These are phyloP conservation scores for Eurytoma californica DNA, from an alignment of 2,888 invertebrate species.

Conservation along the genomic window DNA sequence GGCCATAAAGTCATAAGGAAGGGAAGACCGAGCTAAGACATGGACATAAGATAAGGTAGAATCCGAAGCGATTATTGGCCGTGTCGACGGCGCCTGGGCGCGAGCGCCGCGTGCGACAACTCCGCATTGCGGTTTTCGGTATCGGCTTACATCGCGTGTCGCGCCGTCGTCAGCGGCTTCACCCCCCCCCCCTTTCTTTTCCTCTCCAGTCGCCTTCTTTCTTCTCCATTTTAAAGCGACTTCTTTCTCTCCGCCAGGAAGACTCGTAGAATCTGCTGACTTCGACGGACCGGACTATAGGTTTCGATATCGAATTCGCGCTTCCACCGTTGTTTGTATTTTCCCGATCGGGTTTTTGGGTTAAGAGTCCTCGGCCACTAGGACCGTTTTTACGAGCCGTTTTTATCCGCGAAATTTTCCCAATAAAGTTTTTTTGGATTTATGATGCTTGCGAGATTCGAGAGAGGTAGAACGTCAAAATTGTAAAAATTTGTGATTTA, in stretches of 20 bases:
- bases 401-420: no score
- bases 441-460: no score
- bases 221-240: background rate
- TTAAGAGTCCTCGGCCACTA: no score
- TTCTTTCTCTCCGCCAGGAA: background rate
- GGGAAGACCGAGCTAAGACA: background rate
- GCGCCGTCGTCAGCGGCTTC: constrained; percentile 23
- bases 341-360: no score
- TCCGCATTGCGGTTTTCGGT: constrained; percentile 55
- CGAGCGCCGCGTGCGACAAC: constrained; percentile 7
- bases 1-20: background rate
- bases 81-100: background rate
- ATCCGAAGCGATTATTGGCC: no score
- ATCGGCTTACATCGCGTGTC: constrained; percentile 53
- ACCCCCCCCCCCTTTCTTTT: background rate
- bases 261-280: background rate
- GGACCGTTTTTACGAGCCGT: no score
- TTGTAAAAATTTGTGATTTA: no score
- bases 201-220: background rate
- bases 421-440: no score
- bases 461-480: no score
- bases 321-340: no score
- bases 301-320: no score
- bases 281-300: background rate
- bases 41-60: no score